phyloP scores from a whole-genome alignment of 2,888 invertebrate genomes.

The Theretra japonica region DNA sequence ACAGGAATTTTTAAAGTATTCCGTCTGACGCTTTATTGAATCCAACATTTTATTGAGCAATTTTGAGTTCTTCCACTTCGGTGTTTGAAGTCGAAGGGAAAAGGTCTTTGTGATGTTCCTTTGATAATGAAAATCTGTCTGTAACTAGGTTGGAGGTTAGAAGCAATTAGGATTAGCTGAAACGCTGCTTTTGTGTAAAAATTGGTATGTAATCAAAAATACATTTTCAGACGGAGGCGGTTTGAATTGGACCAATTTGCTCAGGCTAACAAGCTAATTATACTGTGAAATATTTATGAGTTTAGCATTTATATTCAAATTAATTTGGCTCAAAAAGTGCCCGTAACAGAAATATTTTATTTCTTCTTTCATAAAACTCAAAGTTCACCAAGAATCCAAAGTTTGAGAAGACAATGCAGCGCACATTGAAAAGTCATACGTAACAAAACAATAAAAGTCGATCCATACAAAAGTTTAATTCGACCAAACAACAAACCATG shows the following conservation, averaged over 20 bases:
- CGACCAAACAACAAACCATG: constrained; percentile 41
- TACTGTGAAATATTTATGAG: not conserved
- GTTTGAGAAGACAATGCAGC: not conserved
- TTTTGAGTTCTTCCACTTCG: constrained; percentile 33
- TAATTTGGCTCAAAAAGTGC: too few species aligned
- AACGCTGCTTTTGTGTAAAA: not conserved
- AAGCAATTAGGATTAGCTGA: not conserved
- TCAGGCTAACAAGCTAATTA: not conserved
- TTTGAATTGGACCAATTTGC: not conserved
- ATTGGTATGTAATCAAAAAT: not conserved
- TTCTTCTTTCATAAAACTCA: not conserved
- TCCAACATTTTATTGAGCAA: constrained; percentile 39
- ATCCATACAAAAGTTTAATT: constrained; percentile 44
- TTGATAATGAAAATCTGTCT: constrained; percentile 8
- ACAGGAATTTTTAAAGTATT: constrained; percentile 36
- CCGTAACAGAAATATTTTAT: too few species aligned
- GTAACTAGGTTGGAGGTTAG: not conserved
- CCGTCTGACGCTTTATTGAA: constrained; percentile 34
- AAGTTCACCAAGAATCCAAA: not conserved
- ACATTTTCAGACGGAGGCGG: not conserved
- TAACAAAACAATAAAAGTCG: not conserved
- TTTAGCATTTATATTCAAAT: not conserved
- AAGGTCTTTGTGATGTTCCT: constrained; percentile 4
- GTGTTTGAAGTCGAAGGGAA: not conserved
- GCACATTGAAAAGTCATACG: not conserved